These are phyloP conservation scores for Poicephalus meyeri DNA, from an alignment of 2,113 vertebrate genomes.

Conservation along the genomic window DNA sequence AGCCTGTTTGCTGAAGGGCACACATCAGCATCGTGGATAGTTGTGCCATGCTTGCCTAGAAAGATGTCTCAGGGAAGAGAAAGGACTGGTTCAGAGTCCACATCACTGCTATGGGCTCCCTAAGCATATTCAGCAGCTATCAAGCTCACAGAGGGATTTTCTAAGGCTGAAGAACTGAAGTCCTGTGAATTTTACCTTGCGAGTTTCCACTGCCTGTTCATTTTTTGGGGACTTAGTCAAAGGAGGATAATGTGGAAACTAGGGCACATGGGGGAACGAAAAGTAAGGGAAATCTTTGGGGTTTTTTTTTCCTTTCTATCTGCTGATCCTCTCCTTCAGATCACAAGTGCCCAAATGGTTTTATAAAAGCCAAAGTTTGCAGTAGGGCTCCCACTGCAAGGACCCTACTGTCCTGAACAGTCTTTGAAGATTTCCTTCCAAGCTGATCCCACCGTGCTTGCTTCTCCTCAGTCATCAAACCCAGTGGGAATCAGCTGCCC, in stretches of 20 bases:
- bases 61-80: not conserved
- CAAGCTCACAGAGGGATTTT: not conserved
- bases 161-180: not conserved
- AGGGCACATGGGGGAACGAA: not conserved
- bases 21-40: rapidly evolving
- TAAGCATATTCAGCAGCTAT: not conserved
- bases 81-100: not conserved
- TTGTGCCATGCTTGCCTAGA: not conserved
- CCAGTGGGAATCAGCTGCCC: constrained; percentile 8
- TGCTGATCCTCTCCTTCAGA: not conserved
- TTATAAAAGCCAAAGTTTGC: not conserved
- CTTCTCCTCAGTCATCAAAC: not conserved
- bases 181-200: not conserved
- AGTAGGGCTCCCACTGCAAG: not conserved
- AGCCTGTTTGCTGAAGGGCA: not conserved
- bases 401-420: not conserved
- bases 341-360: not conserved
- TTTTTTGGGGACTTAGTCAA: not conserved
- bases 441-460: not conserved
- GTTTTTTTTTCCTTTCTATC: not conserved
- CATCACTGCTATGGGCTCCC: not conserved
- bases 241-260: not conserved
- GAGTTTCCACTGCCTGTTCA: not conserved
- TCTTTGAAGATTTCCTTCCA: constrained; percentile 19
- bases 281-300: not conserved